phyloP scores from a whole-genome alignment of 2,113 vertebrate genomes.

The Illadopsis cleaveri region DNA sequence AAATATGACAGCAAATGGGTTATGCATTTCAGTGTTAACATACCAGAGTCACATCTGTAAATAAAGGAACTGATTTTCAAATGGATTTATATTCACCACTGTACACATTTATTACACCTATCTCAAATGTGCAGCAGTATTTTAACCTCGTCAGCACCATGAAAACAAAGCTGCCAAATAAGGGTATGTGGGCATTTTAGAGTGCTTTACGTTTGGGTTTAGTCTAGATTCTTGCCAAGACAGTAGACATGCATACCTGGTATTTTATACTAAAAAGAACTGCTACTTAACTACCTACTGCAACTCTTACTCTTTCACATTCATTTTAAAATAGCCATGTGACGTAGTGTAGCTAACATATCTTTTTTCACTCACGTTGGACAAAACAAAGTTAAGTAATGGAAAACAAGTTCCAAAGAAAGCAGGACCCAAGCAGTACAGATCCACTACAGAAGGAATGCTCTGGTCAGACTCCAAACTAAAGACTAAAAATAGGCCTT shows the following conservation, averaged over 20 bases:
- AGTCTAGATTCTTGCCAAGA: neutral
- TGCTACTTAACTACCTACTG: neutral
- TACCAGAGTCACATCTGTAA: neutral
- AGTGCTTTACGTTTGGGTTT: neutral
- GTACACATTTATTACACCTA: neutral
- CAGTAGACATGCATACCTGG: neutral
- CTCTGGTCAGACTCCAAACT: conserved; percentile 24
- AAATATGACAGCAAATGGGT: neutral
- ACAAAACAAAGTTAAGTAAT: neutral
- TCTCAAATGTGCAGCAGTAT: neutral
- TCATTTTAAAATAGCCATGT: neutral
- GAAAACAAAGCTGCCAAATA: neutral
- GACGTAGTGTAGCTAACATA: neutral
- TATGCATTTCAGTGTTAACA: neutral
- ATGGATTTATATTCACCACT: neutral
- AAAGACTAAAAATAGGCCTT: conserved; percentile 10
- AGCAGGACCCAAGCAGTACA: neutral
- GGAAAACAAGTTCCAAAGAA: neutral
- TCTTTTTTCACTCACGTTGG: neutral
- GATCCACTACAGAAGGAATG: neutral
- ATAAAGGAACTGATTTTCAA: neutral
- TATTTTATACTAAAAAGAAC: neutral
- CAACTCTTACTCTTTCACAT: neutral
- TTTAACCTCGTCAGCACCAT: neutral
- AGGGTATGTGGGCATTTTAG: neutral